Percentiles rank a stretch among this genome's conserved stretches.
Conservation (phyloP, 1,140 invertebrate genomes). For the Zaprionus tsacasi region DNA sequence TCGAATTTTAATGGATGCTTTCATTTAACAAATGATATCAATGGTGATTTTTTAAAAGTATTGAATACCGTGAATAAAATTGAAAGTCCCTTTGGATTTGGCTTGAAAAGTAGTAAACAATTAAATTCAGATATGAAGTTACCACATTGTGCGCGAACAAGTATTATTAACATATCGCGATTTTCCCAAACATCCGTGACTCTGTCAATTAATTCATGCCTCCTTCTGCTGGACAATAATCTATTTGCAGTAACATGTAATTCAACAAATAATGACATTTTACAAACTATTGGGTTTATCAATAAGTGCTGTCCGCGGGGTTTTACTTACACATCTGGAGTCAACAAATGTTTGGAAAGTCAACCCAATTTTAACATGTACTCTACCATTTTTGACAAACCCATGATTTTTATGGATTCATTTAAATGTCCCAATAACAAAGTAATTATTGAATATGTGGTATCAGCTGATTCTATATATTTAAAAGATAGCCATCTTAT, state of each 20-base stretch:
- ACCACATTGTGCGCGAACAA: slow-evolving; percentile 15
- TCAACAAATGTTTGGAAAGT: slow-evolving; percentile 41
- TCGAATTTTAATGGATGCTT: slow-evolving; percentile 14
- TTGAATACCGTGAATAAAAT: slow-evolving; percentile 6
- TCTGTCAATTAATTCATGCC: slow-evolving; percentile 28
- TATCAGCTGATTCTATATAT: slow-evolving; percentile 23
- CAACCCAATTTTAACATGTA: slow-evolving; percentile 40
- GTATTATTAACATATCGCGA: slow-evolving; percentile 18
- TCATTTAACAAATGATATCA: not conserved
- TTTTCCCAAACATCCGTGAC: slow-evolving; percentile 1
- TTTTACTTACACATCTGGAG: slow-evolving; percentile 41
- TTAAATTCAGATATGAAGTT: not conserved
- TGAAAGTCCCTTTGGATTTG: slow-evolving; percentile 27
- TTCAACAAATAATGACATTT: not conserved
- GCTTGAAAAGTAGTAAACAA: slow-evolving; percentile 5
- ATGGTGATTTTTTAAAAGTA: not conserved
- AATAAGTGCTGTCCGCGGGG: slow-evolving; percentile 64
- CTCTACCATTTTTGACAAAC: slow-evolving; percentile 39
- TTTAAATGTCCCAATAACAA: slow-evolving; percentile 45
- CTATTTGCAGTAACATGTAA: slow-evolving; percentile 27
- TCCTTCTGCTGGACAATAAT: slow-evolving; percentile 19
- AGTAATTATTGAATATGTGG: slow-evolving; percentile 59
- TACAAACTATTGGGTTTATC: slow-evolving; percentile 35
- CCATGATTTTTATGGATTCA: slow-evolving; percentile 46
- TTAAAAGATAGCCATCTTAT: slow-evolving; percentile 28